These are phyloP conservation scores for Pandemis corylana DNA, from an alignment of 2,888 invertebrate genomes.

Conservation along the genomic window DNA sequence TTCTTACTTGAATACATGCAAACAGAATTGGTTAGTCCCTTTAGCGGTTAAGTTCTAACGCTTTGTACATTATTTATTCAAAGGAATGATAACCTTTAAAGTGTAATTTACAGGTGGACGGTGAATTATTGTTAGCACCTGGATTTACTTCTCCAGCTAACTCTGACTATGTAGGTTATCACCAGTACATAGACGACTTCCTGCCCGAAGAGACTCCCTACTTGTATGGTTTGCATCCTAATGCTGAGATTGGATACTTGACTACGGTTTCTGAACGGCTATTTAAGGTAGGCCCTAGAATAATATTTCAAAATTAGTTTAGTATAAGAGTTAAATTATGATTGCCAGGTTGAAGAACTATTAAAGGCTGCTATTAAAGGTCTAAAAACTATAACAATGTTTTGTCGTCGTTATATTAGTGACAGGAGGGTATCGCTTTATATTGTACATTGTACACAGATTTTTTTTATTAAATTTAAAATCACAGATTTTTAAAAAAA, in stretches of 20 bases:
- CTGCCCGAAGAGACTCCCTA: slow-evolving; percentile 95
- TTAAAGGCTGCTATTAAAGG: too few relatives aligned
- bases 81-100: background rate
- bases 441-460: too few relatives aligned
- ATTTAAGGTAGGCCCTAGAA: slow-evolving; percentile 83
- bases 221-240: slow-evolving; percentile 96
- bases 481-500: too few relatives aligned
- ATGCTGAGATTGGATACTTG: slow-evolving; percentile 97
- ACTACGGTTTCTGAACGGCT: slow-evolving; percentile 94
- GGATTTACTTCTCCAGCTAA: slow-evolving; percentile 95
- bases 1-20: slow-evolving; percentile 95
- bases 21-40: slow-evolving; percentile 87
- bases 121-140: slow-evolving; percentile 91
- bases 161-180: slow-evolving; percentile 94
- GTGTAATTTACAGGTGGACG: slow-evolving; percentile 88
- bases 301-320: background rate
- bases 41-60: background rate
- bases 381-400: too few relatives aligned
- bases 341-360: background rate
- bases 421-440: too few relatives aligned
- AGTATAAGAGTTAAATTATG: background rate
- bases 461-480: too few relatives aligned
- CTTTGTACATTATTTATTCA: background rate
- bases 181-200: slow-evolving; percentile 93
- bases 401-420: too few relatives aligned